Base-by-base conservation (phyloP, 2,113 vertebrate species). In the Burhinus bistriatus region DNA sequence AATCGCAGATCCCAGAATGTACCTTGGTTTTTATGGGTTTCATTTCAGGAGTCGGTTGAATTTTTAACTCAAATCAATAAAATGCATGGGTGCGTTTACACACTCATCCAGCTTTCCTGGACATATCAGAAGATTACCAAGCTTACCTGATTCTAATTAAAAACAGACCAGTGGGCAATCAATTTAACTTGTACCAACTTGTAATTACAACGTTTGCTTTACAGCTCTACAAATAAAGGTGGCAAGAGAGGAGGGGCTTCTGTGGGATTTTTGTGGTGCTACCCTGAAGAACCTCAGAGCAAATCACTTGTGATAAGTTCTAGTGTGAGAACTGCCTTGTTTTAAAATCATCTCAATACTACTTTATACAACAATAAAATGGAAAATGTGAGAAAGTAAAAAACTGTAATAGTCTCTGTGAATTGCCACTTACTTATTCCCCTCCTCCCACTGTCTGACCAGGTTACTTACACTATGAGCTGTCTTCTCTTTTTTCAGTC, bases 91-190 rank as follows among this genome's bases (percentile, higher is more conserved):
- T 91, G 57, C 95, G 87, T 75, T 96, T 73, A 72, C 38, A 72
- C 11, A 32, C 68, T 87, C 77, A 89, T 82, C 89, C 93, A 80
- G 91, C 72, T 78, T 97, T 95, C 90, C 93, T 82, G 93, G 95
- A 94, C 93, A 83, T 47, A 78, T 92, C 93, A 95, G 94, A 91
- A 97, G 89, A 96, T 96, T 93, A 88, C 77, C 75, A 59, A 52
- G 96, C 95, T 96, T 94, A 73, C 90, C 88, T 95, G 96, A 93
- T 94, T 97, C 93, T 96, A 97, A 98, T 97, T 97, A 97, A 97
- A 98, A 94, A 76, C 95, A 97, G 93, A 90, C 87, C 55, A 73
- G 82, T 80, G 81, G 70, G 90, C 94, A 96, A 97, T 97, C 96
- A 97, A 96, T 97, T 97, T 95, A 91, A 96, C 95, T 96, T 79